These are phyloP conservation scores for Steinernema feltiae DNA, from an alignment of 1,140 invertebrate species.

Conservation along the genomic window DNA sequence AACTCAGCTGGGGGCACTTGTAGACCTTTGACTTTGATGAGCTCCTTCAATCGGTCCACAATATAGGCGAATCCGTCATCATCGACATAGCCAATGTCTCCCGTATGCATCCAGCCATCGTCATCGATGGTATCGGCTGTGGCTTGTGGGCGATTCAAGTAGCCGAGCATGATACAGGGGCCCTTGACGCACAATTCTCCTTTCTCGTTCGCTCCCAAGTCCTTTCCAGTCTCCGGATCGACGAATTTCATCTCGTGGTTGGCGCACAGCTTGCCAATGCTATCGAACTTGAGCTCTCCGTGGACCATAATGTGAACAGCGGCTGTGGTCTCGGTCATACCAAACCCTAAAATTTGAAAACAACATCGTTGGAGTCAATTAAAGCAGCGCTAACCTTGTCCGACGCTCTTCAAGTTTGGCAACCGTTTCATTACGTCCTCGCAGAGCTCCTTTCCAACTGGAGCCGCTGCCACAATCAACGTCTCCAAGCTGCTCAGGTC, in stretches of 20 bases:
- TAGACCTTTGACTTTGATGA: conserved; percentile 79
- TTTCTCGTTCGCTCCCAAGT: conserved; percentile 45
- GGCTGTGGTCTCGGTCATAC: conserved; percentile 33
- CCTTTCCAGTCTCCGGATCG: conserved; percentile 36
- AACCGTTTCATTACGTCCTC: conserved; percentile 44
- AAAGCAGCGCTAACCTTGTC: conserved; percentile 3
- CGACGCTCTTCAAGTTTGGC: conserved; percentile 17
- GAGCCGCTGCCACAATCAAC: conserved; percentile 56
- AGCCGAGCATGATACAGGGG: conserved; percentile 64
- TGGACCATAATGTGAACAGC: conserved; percentile 21
- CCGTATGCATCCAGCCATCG: conserved; percentile 74
- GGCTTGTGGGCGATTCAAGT: conserved; percentile 69
- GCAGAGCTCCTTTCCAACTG: conserved; percentile 51
- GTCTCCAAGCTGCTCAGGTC: conserved; percentile 45
- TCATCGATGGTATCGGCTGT: conserved; percentile 67
- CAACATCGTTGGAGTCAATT: background rate
- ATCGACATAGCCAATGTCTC: conserved; percentile 74
- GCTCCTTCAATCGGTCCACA: conserved; percentile 77
- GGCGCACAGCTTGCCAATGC: background rate
- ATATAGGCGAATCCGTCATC: conserved; percentile 66
- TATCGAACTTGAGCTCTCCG: background rate
- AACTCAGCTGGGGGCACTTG: conserved; percentile 80
- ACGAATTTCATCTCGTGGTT: background rate
- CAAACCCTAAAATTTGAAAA: conserved; percentile 26
- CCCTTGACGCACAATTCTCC: conserved; percentile 49